Evolutionary conservation across 2,888 invertebrate genomes (phyloP), one percentile per base, ranked within the genome.

Genomic region (Pharmacophagus antenor): DNA sequence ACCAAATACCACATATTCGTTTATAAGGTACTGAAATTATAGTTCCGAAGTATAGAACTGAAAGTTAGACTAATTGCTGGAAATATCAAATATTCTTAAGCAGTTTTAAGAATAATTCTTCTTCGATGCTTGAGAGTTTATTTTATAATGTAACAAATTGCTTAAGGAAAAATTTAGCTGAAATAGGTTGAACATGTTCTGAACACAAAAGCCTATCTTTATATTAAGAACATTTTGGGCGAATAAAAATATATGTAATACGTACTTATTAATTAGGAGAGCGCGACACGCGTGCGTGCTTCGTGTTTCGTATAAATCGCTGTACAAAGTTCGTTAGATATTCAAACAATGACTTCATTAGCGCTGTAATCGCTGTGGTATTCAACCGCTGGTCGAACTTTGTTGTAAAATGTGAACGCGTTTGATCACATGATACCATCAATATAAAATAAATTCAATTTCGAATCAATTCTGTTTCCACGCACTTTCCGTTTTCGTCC

Each of bases 341-440:
- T 76, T 73, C 82, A 86, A 88, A 89, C 86, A 88, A 87, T 85
- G 82, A 81, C 79, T 88, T 89, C 88, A 89, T 89, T 88, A 88
- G 85, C 72, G 80, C 72, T 79, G 79, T 85, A 88, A 89, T 86
- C 79, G 83, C 70, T 77, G 83, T 73, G 80, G 81, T 76, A 73
- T 77, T 75, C 75, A 71, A 73, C 75, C 76, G 69, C 70, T 49
- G 62, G 64, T 62, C 65, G 69, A 68, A 66, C 67, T 62, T 63
- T 58, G 62, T 57, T 66, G 64, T 63, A 46, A 47, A 61, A 59
- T 50, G 61, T 55, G 60, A 44, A 56, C 56, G 44, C 41, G 53
- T 54, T 42, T 42, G 44, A 31, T 50, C 22, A 42, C 41, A 47
- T 37, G 53, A 41, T 50, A 25, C 44, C 27, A 17, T 27, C 23